Evolutionary conservation across 2,113 vertebrate species (phyloP), one percentile per base, ranked within the genome.

Genomic region (Trematomus loennbergii): DNA sequence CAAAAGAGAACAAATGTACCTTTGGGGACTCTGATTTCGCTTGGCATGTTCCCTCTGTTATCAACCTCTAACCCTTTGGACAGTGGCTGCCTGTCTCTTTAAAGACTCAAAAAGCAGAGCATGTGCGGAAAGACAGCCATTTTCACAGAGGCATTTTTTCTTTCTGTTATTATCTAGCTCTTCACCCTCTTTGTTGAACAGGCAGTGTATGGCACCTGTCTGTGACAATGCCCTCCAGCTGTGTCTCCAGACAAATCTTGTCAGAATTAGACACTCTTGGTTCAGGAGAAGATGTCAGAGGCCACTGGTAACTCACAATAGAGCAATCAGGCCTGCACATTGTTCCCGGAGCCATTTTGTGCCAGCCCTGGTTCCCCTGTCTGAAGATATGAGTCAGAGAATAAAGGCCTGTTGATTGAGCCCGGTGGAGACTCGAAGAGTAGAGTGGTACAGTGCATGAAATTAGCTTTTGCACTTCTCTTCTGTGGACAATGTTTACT

Each of bases 331-430:
- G 78, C 73, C 79, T 77, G 74, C 70, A 63, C 82, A 91, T 93
- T 94, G 90, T 93, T 92, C 90, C 87, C 65, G 0, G 17, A 88
- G 87, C 86, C 89, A 91, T 92, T 92, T 91, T 87, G 88, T 84
- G 67, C 77, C 80, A 85, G 90, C 79, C 80, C 72, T 68, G 80
- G 71, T 82, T 88, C 86, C 68, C 87, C 52, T 73, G 73, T 88
- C 90, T 91, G 85, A 92, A 81, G 88, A 88, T 89, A 87, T 69
- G 83, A 88, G 83, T 84, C 78, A 78, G 81, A 89, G 90, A 87
- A 94, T 93, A 93, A 93, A 92, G 85, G 83, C 75, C 73, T 86
- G 83, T 87, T 91, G 87, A 93, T 93, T 91, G 88, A 91, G 89
- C 62, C 70, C 60, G 78, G 75, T 83, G 78, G 72, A 81, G 75